Conservation (phyloP, 2,888 invertebrate genomes). For the Cephus rjabovi region DNA sequence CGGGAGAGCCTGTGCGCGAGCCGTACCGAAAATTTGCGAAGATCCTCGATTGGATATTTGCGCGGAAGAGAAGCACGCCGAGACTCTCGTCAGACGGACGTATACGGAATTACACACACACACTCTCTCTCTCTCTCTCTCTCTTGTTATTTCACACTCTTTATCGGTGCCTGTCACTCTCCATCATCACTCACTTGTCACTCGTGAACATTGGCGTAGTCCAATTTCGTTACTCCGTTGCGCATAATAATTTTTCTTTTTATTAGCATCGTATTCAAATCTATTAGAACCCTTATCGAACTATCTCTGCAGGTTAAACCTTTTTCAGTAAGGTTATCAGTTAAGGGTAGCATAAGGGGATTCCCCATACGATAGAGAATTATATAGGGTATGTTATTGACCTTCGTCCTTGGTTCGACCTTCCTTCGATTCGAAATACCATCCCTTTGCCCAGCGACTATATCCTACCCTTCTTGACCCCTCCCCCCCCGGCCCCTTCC, state of each 20-base stretch:
- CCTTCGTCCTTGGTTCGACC: slow-evolving; percentile 35
- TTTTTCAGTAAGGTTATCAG: not conserved
- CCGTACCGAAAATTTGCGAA: slow-evolving; percentile 59
- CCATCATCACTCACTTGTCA: not conserved
- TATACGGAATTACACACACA: not conserved
- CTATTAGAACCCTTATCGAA: not conserved
- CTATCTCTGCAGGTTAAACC: not conserved
- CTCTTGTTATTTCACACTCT: not conserved
- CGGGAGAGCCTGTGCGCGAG: slow-evolving; percentile 50
- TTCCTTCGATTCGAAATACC: not conserved
- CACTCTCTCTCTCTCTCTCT: not conserved
- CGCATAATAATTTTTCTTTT: not conserved
- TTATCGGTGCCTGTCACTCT: not conserved
- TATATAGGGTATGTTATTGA: slow-evolving; percentile 33
- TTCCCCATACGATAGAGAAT: not conserved
- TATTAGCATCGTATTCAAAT: not conserved
- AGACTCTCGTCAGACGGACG: slow-evolving; percentile 29
- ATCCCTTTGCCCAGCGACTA: not conserved
- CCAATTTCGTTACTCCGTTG: not conserved
- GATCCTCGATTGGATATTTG: slow-evolving; percentile 60
- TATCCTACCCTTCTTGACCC: not conserved
- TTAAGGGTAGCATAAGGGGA: not conserved
- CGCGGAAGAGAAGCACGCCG: slow-evolving; percentile 37
- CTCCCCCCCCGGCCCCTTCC: too few species aligned
- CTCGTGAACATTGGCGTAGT: not conserved